Conservation (phyloP, 2,888 invertebrate genomes). For the Rhaphigaster nebulosa region DNA sequence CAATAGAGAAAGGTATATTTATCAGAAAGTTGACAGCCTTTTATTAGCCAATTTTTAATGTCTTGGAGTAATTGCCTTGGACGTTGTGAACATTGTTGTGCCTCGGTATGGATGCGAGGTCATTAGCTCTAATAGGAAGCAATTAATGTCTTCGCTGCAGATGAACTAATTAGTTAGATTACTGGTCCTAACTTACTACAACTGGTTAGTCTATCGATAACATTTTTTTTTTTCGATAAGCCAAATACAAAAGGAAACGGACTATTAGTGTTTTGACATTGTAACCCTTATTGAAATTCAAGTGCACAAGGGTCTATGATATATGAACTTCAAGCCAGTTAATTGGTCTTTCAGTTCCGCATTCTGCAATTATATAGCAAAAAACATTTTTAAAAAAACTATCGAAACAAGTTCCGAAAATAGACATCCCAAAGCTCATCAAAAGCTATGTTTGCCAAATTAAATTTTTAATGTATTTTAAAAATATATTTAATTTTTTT, state of each 20-base stretch:
- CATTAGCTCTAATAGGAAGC: conserved; percentile 47
- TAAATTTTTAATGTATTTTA: too few species aligned
- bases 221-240: neutral
- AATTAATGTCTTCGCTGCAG: conserved; percentile 43
- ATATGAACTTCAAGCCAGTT: neutral
- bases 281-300: neutral
- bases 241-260: neutral
- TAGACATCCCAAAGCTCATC: too few species aligned
- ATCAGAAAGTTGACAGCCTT: conserved; percentile 22
- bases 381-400: too few species aligned
- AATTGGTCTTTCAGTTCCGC: neutral
- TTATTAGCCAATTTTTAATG: neutral
- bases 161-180: conserved; percentile 52
- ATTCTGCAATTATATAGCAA: too few species aligned
- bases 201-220: conserved; percentile 41
- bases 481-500: too few species aligned
- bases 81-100: conserved; percentile 19
- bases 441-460: too few species aligned
- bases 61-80: conserved; percentile 20
- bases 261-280: neutral
- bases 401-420: too few species aligned
- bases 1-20: neutral
- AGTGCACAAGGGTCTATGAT: neutral
- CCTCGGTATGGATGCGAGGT: neutral
- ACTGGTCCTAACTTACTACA: conserved; percentile 38